Percentiles rank a stretch among this genome's conserved stretches.
Evolutionary conservation across 1,140 invertebrate species (phyloP).

Genomic region (Littorina saxatilis): DNA sequence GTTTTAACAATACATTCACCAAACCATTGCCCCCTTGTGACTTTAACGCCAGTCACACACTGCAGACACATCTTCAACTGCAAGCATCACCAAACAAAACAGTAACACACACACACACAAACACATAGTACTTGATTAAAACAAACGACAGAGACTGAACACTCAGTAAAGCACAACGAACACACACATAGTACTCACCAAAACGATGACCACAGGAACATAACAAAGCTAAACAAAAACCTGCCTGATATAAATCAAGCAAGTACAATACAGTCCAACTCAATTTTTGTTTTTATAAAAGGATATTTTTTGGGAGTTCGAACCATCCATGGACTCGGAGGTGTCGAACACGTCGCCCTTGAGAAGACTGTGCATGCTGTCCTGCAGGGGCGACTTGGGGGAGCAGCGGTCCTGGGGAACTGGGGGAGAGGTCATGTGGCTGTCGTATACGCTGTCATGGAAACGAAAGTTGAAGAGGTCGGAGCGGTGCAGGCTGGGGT

Average conservation of each 20-base stretch:
- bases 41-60: too few relatives aligned
- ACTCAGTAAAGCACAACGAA: neutral
- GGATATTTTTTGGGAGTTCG: conserved; percentile 75
- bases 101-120: too few relatives aligned
- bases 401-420: conserved; percentile 61
- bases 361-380: conserved; percentile 55
- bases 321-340: conserved; percentile 53
- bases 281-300: conserved; percentile 68
- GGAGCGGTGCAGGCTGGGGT: conserved; percentile 95
- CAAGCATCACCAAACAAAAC: too few relatives aligned
- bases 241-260: neutral
- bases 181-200: neutral
- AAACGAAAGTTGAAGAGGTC: conserved; percentile 86
- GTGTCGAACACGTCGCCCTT: conserved; percentile 62
- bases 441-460: conserved; percentile 78
- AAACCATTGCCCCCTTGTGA: too few relatives aligned
- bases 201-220: neutral
- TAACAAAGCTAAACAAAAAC: neutral
- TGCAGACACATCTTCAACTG: too few relatives aligned
- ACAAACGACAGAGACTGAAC: too few relatives aligned
- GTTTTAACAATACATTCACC: too few relatives aligned
- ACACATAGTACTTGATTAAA: too few relatives aligned
- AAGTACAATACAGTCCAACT: neutral
- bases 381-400: conserved; percentile 61
- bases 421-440: conserved; percentile 58